Conservation (phyloP, 2,113 vertebrate genomes). For the Nibea albiflora region DNA sequence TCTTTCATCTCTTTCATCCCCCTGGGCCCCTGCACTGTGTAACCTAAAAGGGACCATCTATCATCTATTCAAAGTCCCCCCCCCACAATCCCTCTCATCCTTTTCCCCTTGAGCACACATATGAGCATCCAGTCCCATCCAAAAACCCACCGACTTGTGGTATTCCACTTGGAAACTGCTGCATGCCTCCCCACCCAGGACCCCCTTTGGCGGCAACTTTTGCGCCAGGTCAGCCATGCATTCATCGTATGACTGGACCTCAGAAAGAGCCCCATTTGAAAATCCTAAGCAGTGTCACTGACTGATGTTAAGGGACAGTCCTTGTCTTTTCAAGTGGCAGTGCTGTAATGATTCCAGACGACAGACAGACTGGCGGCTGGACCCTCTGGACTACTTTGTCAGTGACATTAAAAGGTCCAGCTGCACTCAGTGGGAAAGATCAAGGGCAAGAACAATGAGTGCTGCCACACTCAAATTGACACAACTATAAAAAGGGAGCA, state of each 20-base stretch:
- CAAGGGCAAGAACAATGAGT: constrained; percentile 77
- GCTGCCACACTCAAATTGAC: constrained; percentile 73
- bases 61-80: constrained; percentile 65
- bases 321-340: constrained; percentile 76
- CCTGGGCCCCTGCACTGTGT: constrained; percentile 48
- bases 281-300: constrained; percentile 59
- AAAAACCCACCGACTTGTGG: constrained; percentile 39
- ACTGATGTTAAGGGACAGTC: constrained; percentile 69
- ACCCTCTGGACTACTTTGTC: constrained; percentile 76
- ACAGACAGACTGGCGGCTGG: constrained; percentile 71
- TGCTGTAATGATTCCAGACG: constrained; percentile 75
- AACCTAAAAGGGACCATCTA: constrained; percentile 68
- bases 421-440: constrained; percentile 75
- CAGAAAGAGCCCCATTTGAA: constrained; percentile 62
- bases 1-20: constrained; percentile 52
- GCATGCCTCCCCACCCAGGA: constrained; percentile 37
- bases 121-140: constrained; percentile 1
- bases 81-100: constrained; percentile 9
- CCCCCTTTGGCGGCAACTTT: constrained; percentile 42
- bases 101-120: constrained; percentile 44
- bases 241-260: constrained; percentile 29
- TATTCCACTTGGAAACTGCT: constrained; percentile 48
- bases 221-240: constrained; percentile 59
- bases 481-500: constrained; percentile 71
- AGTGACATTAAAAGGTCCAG: constrained; percentile 77